phyloP scores from a whole-genome alignment of 2,113 vertebrate genomes.

The Bothrops jararaca region DNA sequence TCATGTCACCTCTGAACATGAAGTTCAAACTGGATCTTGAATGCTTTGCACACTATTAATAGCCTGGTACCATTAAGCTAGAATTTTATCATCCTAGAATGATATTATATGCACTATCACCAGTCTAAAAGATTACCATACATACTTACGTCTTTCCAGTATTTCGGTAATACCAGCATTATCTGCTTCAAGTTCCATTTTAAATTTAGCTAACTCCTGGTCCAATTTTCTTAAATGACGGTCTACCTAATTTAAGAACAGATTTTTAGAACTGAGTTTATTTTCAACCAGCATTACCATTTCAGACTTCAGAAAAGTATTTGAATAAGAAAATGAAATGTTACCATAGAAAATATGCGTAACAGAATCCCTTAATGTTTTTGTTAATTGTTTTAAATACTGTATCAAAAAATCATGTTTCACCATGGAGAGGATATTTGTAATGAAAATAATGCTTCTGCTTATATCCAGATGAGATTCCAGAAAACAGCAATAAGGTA shows the following conservation, averaged over 20 bases:
- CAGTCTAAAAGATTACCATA: not conserved
- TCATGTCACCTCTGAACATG: not conserved
- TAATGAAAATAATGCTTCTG: not conserved
- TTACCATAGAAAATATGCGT: not conserved
- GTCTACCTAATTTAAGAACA: slow-evolving; percentile 84
- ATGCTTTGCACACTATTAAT: not conserved
- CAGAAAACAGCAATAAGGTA: not conserved
- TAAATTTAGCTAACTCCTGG: slow-evolving; percentile 98
- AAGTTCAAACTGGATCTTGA: not conserved
- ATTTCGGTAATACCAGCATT: slow-evolving; percentile 98
- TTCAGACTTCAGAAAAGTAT: not conserved
- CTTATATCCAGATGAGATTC: not conserved
- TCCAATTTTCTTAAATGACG: slow-evolving; percentile 96
- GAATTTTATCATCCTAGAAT: not conserved
- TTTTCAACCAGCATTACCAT: not conserved
- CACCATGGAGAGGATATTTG: not conserved
- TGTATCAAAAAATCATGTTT: not conserved
- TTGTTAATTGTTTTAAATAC: not conserved
- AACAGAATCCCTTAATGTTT: not conserved
- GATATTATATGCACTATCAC: not conserved
- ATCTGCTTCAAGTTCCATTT: slow-evolving; percentile 99
- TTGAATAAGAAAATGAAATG: not conserved
- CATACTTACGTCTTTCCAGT: slow-evolving; percentile 90
- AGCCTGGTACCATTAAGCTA: not conserved
- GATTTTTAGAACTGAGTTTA: slow-evolving; percentile 41